phyloP scores from a whole-genome alignment of 2,797 vertebrate species.

The Caiman crocodilus region DNA sequence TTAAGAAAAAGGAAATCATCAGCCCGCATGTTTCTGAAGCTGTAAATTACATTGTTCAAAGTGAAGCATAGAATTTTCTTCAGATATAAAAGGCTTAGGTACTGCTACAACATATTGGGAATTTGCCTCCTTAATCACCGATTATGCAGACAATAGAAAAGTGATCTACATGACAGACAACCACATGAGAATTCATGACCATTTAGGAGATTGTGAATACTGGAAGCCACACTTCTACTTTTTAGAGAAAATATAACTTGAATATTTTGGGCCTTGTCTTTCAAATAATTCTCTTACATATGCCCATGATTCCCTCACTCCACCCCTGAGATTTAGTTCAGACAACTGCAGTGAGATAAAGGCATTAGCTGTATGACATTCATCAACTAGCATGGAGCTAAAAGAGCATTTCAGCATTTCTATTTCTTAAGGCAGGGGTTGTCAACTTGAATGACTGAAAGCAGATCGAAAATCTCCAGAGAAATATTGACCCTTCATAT shows the following conservation, averaged over 20 bases:
- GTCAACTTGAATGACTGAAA: rapidly evolving
- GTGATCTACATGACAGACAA: not conserved
- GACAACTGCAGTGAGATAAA: not conserved
- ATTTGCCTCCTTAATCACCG: rapidly evolving
- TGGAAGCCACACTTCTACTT: not conserved
- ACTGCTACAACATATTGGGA: not conserved
- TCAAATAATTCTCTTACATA: rapidly evolving
- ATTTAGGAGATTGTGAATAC: rapidly evolving
- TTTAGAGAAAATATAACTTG: not conserved
- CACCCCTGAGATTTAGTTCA: not conserved
- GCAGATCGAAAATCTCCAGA: not conserved
- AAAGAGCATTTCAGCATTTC: not conserved
- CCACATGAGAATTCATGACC: not conserved
- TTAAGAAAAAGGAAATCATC: not conserved
- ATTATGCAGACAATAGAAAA: rapidly evolving
- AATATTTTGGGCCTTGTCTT: not conserved
- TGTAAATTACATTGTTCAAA: rapidly evolving
- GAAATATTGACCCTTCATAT: not conserved
- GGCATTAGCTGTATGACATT: not conserved
- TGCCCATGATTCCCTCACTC: rapidly evolving
- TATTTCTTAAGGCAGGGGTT: rapidly evolving
- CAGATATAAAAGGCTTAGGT: rapidly evolving
- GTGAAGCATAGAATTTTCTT: not conserved
- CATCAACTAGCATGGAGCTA: not conserved
- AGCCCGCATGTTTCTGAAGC: not conserved